Evolutionary conservation across 1,140 invertebrate genomes (phyloP), one percentile per base, ranked within the genome.

Genomic region (Phymastichus coffea): DNA sequence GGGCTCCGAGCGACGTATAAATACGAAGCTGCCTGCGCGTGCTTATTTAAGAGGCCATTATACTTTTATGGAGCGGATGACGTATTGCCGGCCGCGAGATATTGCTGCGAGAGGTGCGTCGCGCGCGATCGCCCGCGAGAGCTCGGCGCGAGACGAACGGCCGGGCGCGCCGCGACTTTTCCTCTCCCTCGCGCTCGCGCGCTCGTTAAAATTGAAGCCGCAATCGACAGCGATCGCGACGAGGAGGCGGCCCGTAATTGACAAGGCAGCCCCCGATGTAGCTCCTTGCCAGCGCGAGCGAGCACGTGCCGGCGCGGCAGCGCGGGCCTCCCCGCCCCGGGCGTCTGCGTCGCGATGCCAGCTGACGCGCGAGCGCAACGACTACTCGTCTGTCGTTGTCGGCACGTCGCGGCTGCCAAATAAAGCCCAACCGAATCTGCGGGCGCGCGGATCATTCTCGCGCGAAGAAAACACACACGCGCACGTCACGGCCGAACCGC

Each of bases 1-100:
- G n/a, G n/a, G n/a, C n/a, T n/a, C n/a, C n/a, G n/a, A n/a, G n/a
- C n/a, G n/a, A n/a, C n/a, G n/a, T n/a, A 64, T 70, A 68, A 70
- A 70, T 70, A 70, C 61, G 54, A 38, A 61, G 54, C 49, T n/a
- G 58, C 53, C 37, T 48, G 62, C 59, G 59, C 57, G 57, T 63
- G 61, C 61, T 70, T 70, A 70, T 70, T 70, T 70, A 70, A 70
- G 64, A 59, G 66, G 69, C 66, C 63, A 67, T 68, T 68, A 67
- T 58, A 67, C 65, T 70, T 70, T 70, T 68, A 70, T 68, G 61
- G 65, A 49, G 57, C 63, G 46, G 61, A 68, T 70, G 69, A 70
- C 65, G 65, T 63, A 70, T 70, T 61, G 62, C 65, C 60, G 22
- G 38, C 57, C n/a, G 26, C 52, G 20, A 14, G 41, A 56, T 49